Evolutionary conservation across 2,888 invertebrate genomes (phyloP), one percentile per base, ranked within the genome.

Genomic region (Drepana falcataria): DNA sequence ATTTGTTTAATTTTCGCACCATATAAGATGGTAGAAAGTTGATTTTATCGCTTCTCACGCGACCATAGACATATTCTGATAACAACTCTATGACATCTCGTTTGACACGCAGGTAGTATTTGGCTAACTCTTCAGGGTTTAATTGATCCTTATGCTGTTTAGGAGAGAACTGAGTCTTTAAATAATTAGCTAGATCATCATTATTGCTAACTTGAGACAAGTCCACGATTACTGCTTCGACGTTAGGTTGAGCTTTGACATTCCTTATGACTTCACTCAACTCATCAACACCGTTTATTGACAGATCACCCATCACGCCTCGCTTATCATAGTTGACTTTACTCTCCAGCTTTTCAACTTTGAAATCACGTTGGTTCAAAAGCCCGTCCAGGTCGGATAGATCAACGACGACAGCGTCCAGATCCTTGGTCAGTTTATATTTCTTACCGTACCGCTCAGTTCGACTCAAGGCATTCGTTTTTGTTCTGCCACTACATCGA

Each of bases 371-470:
- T 53, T 60, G 59, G 2, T 48, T 53, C 2, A 69, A n/a, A 6
- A 65, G 55, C 2, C 57, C 55, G 5, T 67, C 63, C 48, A 71
- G 56, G 44, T 75, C 60, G 0, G 69, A 57, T 4, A 71, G 35
- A 48, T 74, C 71, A 0, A 82, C 54, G n/a, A 82, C 66, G 35
- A 79, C 60, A 2, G 76, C 73, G 47, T 79, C 77, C 53, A 79
- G 53, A 33, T 79, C 62, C 7, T 77, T 62, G 48, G 60, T 72
- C 21, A 78, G 48, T 63, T 68, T 67, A 35, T 69, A 66, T 54
- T 61, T 71, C 35, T 68, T 65, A 9, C 66, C 60, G 35, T 56
- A 53, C 3, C 53, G 51, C 37, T 64, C 61, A 3, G 64, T 53
- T 21, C 59, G 9, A 49, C 53, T 6, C 2, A 61, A 41, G 4